Evolutionary conservation across 2,888 invertebrate genomes (phyloP).

Genomic region (Agrotis segetum): DNA sequence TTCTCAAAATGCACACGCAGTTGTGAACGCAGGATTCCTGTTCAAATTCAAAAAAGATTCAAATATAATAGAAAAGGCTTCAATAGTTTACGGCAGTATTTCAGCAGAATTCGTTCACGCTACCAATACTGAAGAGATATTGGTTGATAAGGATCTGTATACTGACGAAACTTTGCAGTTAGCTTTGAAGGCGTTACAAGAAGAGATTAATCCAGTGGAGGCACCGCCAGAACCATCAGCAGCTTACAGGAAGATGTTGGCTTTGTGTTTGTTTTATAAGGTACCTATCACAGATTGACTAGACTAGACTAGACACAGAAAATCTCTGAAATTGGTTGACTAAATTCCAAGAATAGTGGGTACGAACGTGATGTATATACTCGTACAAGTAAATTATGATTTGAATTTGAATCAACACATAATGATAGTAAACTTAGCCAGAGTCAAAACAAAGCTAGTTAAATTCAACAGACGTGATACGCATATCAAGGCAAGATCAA

Average conservation of each 20-base stretch:
- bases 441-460: background rate
- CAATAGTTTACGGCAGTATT: slow-evolving; percentile 92
- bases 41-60: slow-evolving; percentile 87
- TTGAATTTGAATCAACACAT: no score
- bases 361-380: no score
- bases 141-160: slow-evolving; percentile 84
- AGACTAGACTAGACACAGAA: no score
- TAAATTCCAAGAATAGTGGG: no score
- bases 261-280: slow-evolving; percentile 91
- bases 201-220: slow-evolving; percentile 73
- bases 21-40: slow-evolving; percentile 94
- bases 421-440: no score
- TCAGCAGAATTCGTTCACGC: slow-evolving; percentile 87
- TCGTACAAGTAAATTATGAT: no score
- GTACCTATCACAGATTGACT: slow-evolving; percentile 64
- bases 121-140: slow-evolving; percentile 84
- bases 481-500: background rate
- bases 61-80: slow-evolving; percentile 82
- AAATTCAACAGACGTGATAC: background rate
- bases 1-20: slow-evolving; percentile 94
- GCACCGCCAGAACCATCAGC: slow-evolving; percentile 90
- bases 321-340: no score
- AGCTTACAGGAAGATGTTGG: slow-evolving; percentile 91
- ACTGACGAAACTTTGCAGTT: slow-evolving; percentile 83
- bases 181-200: slow-evolving; percentile 70